Evolutionary conservation across 2,113 vertebrate genomes (phyloP).

Genomic region (Artemisiospiza belli): DNA sequence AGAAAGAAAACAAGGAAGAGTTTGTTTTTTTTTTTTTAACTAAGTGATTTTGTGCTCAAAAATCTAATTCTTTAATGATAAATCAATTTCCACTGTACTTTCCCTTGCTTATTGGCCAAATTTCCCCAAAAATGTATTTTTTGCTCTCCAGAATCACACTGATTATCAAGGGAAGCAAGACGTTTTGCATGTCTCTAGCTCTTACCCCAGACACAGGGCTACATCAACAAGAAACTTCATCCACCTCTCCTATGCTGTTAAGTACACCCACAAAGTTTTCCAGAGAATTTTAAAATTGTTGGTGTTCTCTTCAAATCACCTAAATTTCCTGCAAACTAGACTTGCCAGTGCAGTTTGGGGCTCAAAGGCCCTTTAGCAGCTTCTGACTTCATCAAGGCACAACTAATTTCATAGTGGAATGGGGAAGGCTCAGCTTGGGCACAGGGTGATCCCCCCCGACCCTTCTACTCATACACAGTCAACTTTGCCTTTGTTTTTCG

Average conservation of each 20-base stretch:
- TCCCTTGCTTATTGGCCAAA: neutral
- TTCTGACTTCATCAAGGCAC: neutral
- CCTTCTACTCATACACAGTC: neutral
- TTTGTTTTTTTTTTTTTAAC: too few species aligned
- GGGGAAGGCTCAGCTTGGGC: neutral
- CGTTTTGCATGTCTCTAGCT: neutral
- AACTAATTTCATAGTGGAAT: neutral
- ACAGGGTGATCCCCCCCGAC: accelerated
- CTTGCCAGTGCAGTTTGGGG: accelerated
- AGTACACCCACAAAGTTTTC: neutral
- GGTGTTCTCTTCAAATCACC: neutral
- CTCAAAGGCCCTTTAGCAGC: neutral
- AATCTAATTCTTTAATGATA: neutral
- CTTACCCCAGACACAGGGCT: neutral
- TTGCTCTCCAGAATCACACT: neutral
- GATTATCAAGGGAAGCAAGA: accelerated
- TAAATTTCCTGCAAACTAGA: neutral
- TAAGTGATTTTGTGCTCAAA: neutral
- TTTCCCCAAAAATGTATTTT: neutral
- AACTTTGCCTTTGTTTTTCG: neutral
- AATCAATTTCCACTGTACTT: neutral
- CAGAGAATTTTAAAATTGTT: neutral
- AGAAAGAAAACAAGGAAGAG: neutral
- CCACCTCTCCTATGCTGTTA: neutral
- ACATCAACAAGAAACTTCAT: neutral